phyloP scores from a whole-genome alignment of 2,113 vertebrate species.

The Spheniscus mendiculus region DNA sequence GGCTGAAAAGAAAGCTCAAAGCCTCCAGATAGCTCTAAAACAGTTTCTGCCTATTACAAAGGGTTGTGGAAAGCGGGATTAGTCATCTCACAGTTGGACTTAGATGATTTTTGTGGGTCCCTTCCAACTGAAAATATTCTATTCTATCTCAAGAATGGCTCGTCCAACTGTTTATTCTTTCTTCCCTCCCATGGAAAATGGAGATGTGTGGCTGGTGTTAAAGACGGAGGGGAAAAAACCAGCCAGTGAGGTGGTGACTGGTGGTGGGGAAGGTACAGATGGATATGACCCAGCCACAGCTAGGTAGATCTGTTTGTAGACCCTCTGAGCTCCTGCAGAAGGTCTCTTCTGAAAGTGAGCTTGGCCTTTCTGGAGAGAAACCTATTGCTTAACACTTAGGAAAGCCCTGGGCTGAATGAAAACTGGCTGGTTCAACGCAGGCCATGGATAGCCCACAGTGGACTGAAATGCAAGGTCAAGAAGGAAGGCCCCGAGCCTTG shows the following conservation, averaged over 20 bases:
- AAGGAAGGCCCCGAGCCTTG: neutral
- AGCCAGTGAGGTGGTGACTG: neutral
- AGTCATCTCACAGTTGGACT: neutral
- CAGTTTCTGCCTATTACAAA: neutral
- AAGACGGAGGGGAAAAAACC: rapidly evolving
- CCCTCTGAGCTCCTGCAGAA: neutral
- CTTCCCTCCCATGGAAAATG: neutral
- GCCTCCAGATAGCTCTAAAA: neutral
- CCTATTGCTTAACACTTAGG: neutral
- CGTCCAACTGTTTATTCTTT: neutral
- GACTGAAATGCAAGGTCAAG: neutral
- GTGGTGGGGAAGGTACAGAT: neutral
- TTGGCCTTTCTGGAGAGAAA: neutral
- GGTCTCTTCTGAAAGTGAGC: neutral
- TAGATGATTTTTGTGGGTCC: neutral
- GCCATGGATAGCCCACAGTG: rapidly evolving
- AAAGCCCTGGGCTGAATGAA: neutral
- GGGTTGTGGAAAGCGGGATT: neutral
- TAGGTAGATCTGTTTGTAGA: neutral
- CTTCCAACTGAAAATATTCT: neutral
- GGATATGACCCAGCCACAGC: neutral
- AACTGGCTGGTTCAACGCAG: neutral
- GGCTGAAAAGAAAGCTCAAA: neutral
- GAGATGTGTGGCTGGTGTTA: neutral
- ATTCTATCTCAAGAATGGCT: neutral